Evolutionary conservation across 2,888 invertebrate species (phyloP), one percentile per base, ranked within the genome.

Genomic region (Asteroscopus sphinx): DNA sequence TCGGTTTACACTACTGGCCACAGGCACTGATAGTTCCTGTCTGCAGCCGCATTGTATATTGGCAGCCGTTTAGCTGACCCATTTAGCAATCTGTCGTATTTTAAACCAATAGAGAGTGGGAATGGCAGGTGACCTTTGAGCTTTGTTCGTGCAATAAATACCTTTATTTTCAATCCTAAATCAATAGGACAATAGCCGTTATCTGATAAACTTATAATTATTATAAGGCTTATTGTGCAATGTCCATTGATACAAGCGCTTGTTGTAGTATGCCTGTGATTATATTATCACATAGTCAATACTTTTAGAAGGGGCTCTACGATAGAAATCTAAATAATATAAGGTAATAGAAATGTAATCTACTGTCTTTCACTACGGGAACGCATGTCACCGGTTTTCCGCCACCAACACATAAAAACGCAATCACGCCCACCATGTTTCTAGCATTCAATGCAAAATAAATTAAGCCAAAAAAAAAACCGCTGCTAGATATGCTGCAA

Each of bases 61-160:
- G 32, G 26, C 45, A 8, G 32, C 36, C 28, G 32, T 68, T 51
- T 68, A 51, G 41, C 16, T 9, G 21, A 8, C 13, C 46, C 33
- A 37, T 33, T 68, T 51, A 33, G 21, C 25, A 44, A 66, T 61
- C 25, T 33, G n/a, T 32, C 30, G 60, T 60, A 46, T 46, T 68
- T 46, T 46, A 66, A 41, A 42, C 16, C 37, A 21, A 37, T 51
- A 60, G 12, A 28, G 12, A 28, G 7, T 46, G 45, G 17, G 1
- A 51, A 46, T 61, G 41, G 16, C 51, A 33, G 21, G 32, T 13
- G 15, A 37, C 33, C 32, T n/a, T 5, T 25, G 61, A 41, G 21
- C 21, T 21, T 21, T 21, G 21, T 59, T 41, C 15, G 1, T 37
- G 41, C n/a, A 36, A 59, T 59, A 32, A 44, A 33, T 21, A 21